Conservation (phyloP, 2,888 invertebrate genomes). For the Nephrotoma guestfalica region DNA sequence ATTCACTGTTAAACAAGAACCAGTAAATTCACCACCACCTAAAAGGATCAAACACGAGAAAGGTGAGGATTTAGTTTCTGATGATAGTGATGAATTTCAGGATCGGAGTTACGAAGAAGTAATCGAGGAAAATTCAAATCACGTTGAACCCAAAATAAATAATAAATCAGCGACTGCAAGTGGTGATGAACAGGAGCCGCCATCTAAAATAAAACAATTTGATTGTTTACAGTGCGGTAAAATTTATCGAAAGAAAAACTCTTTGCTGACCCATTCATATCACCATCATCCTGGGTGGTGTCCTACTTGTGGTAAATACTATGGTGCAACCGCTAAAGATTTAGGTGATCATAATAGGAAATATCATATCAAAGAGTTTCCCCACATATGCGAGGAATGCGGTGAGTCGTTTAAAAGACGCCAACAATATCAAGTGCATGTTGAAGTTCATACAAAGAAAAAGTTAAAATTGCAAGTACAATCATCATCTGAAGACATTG, state of each 20-base stretch:
- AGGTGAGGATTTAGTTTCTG: neutral
- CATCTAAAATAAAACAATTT: neutral
- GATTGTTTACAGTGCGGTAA: conserved; percentile 14
- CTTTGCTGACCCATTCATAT: conserved; percentile 27
- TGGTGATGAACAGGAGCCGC: neutral
- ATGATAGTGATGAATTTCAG: neutral
- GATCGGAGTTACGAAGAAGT: neutral
- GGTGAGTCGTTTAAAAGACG: conserved; percentile 31
- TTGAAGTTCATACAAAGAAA: conserved; percentile 32
- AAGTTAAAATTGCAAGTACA: conserved; percentile 31
- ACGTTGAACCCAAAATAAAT: neutral
- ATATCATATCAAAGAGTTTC: conserved; percentile 30
- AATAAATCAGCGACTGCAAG: neutral
- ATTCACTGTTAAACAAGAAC: neutral
- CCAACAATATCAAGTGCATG: conserved; percentile 32
- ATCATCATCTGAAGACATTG: neutral
- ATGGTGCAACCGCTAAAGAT: conserved; percentile 17
- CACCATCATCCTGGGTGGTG: conserved; percentile 32
- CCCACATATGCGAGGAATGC: conserved; percentile 31
- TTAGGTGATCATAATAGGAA: conserved; percentile 25
- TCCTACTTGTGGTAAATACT: conserved; percentile 30
- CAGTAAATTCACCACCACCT: neutral
- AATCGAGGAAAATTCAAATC: neutral
- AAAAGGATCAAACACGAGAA: neutral
- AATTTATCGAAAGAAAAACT: conserved; percentile 30